These are phyloP conservation scores for Sus scrofa DNA, from an alignment of 2,113 vertebrate genomes.

Conservation along the genomic window DNA sequence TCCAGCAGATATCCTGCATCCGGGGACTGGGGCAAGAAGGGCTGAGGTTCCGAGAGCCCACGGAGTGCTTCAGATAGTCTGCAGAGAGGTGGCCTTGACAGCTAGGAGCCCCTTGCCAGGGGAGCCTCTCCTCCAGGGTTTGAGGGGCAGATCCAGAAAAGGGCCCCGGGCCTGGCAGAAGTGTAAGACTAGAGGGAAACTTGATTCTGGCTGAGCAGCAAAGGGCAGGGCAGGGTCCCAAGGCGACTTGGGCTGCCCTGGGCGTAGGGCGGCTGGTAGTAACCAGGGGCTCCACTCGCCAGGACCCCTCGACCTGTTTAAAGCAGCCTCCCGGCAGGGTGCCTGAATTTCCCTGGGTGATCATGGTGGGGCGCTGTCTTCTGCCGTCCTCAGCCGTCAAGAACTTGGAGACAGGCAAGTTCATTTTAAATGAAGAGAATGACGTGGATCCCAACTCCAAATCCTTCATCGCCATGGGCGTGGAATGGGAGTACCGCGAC, in stretches of 20 bases:
- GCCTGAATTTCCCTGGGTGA: background rate
- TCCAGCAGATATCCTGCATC: background rate
- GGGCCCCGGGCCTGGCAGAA: too few relatives aligned
- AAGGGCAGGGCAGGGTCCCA: background rate
- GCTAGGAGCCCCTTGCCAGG: background rate
- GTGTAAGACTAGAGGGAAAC: background rate
- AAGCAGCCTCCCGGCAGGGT: rapidly evolving
- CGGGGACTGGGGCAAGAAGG: rapidly evolving
- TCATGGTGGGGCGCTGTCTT: rapidly evolving
- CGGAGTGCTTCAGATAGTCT: background rate
- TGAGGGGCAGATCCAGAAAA: background rate
- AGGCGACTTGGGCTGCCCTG: background rate
- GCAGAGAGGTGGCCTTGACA: too few relatives aligned
- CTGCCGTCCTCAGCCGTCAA: conserved; percentile 91
- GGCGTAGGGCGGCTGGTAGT: background rate
- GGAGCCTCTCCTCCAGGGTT: background rate
- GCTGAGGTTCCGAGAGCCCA: background rate
- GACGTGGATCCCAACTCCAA: conserved; percentile 90
- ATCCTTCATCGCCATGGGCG: conserved; percentile 95
- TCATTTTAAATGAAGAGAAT: conserved; percentile 94
- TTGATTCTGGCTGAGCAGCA: rapidly evolving
- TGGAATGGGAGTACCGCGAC: conserved; percentile 97
- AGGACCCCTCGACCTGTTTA: rapidly evolving
- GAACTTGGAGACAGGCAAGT: conserved; percentile 94
- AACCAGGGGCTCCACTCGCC: rapidly evolving